Evolutionary conservation across 23 tunicate genomes (phyloP).

Genomic region (Styela clava): DNA sequence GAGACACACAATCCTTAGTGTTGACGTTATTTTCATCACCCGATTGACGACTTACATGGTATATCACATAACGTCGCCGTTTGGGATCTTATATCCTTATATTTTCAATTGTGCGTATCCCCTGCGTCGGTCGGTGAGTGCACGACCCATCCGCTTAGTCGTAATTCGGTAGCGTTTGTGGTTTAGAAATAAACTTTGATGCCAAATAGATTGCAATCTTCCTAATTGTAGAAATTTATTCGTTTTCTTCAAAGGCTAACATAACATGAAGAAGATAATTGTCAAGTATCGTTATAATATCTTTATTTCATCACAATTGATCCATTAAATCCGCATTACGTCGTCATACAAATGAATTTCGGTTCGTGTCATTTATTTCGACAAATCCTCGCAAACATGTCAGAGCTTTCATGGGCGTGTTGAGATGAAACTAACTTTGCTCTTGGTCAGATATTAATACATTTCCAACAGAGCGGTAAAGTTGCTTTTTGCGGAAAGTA

Average conservation of each 20-base stretch:
- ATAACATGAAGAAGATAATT: no score
- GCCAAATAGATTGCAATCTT: no score
- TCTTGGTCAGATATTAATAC: not conserved
- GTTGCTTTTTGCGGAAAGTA: no score
- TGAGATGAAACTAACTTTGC: not conserved
- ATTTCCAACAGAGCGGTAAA: not conserved
- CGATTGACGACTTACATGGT: not conserved
- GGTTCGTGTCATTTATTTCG: no score
- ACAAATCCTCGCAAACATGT: not conserved
- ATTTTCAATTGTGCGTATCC: conserved; percentile 23
- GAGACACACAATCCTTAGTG: not conserved
- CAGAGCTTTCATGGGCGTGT: not conserved
- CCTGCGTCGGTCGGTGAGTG: conserved; percentile 4
- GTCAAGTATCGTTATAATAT: no score
- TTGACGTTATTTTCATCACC: not conserved
- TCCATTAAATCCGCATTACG: not conserved
- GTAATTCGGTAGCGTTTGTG: not conserved
- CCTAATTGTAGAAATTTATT: no score
- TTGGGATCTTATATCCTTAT: not conserved
- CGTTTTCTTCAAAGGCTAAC: no score
- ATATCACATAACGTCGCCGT: not conserved
- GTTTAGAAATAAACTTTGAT: no score
- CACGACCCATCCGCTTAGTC: not conserved
- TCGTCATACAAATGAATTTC: no score
- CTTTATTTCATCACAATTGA: not conserved